Base-by-base conservation (phyloP, 2,888 invertebrate genomes). In the Leptinotarsa juncta region DNA sequence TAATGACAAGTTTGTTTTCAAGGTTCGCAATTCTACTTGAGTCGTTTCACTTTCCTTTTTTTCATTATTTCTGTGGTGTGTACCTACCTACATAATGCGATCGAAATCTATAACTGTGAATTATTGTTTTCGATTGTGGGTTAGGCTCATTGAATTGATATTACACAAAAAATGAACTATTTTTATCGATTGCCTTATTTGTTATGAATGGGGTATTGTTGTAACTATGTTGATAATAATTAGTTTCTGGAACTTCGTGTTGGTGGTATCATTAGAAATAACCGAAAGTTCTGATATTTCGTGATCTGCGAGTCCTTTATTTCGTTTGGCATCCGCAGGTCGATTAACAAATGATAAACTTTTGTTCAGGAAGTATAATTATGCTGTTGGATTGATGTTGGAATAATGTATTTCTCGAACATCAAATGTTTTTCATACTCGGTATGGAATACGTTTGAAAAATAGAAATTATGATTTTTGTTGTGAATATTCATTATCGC, bases 1-100 rank as follows among this genome's bases (percentile, higher is more conserved):
- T 57, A 57, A 57, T 20, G 18, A 57, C 4, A 42, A 10, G 26
- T 32, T 42, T 32, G 12, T 42, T 62, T 62, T 62, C 62, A 62
- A 32, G 62, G 62, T 62, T 62, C n/a, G 14, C 32, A 15, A 62
- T 62, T 62, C n/a, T 62, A 42, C 32, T 62, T 4, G 57, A 23
- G 14, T 23, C 57, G 20, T 57, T 62, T 62, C 62, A 62, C 42
- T 62, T 62, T 62, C 42, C 42, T 62, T 62, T 62, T n/a, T 62
- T 32, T 62, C 42, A 62, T 62, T 62, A 62, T 26, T 62, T 62
- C 32, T 18, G 32, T 32, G 42, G 62, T 62, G 42, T 16, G 1
- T 62, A 32, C 57, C 51, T 55, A 23, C 57, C 23, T 18, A n/a
- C 62, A 62, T 62, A 32, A 42, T 42, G 62, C 62, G 62, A 62